Evolutionary conservation across 2,888 invertebrate genomes (phyloP).

Genomic region (Malacosoma neustria): DNA sequence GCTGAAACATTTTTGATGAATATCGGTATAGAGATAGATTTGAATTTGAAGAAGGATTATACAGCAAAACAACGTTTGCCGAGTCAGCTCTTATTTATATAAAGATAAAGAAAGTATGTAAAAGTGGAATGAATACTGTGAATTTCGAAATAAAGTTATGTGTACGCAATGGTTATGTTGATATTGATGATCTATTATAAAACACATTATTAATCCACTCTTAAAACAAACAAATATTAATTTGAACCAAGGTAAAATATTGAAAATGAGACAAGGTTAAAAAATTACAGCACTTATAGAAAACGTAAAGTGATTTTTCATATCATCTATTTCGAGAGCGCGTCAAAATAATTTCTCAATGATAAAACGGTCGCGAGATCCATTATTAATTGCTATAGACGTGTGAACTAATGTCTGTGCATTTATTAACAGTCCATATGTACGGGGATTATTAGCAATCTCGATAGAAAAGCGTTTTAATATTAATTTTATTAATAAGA

Average conservation of each 20-base stretch:
- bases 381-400: slow-evolving; percentile 32
- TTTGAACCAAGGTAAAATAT: neutral
- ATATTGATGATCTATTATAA: neutral
- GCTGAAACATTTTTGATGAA: too few relatives aligned
- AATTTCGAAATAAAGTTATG: too few relatives aligned
- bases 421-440: slow-evolving; percentile 23
- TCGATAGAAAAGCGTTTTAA: neutral
- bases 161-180: too few relatives aligned
- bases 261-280: neutral
- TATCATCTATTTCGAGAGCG: slow-evolving; percentile 1
- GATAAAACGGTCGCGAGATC: slow-evolving; percentile 23
- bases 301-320: neutral
- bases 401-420: slow-evolving; percentile 30
- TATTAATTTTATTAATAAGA: too few relatives aligned
- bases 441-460: neutral
- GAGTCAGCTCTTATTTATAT: too few relatives aligned
- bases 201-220: neutral
- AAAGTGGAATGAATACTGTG: too few relatives aligned
- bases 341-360: slow-evolving; percentile 19
- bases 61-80: too few relatives aligned
- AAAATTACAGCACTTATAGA: neutral
- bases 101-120: too few relatives aligned
- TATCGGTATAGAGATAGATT: too few relatives aligned
- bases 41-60: too few relatives aligned
- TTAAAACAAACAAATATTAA: neutral